Evolutionary conservation across 92 coral and sea anemone genomes (phyloP), one percentile per base, ranked within the genome.

Genomic region (Pocillopora meandrina): DNA sequence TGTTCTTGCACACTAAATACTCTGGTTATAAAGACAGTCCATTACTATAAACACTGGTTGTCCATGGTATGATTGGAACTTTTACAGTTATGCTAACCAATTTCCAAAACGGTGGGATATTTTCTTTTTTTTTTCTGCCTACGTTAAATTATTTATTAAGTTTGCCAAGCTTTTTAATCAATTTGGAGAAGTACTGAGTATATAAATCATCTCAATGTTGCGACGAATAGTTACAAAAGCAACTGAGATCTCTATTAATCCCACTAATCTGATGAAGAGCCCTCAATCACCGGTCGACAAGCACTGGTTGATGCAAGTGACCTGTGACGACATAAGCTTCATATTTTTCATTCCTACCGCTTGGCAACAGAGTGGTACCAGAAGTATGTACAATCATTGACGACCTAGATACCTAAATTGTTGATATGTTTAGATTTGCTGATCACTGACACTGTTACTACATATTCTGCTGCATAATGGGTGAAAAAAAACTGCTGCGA

Each of bases 161-260:
- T 71, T 71, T 71, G 56, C 75, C 75, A 10, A 34, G 33, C 59
- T 71, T 71, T 71, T 71, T 20, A 69, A 69, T 69, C 74, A 69
- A 20, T 69, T 69, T 69, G 31, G 56, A 71, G 75, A 56, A 56
- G 33, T 42, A 71, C 75, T 71, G 75, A 71, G n/a, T 71, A 71
- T 58, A 71, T 71, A 71, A 71, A 71, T 71, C 59, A 71, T 31
- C 75, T 71, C 47, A 71, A 71, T 71, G 21, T 58, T 42, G 36
- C 0, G 75, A 56, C 56, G 59, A 71, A 71, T 42, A 71, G 75
- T 56, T 71, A 49, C 59, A 26, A 62, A 62, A 62, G 14, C 66
- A 62, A 62, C 16, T 62, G 66, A 21, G 66, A 62, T 0, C 66
- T 42, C 7, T 1, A 16, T 17, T 62, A 62, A 62, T 62, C 66